A percentile compares a stretch with the other conserved stretches of the same genome.
Evolutionary conservation across 2,113 vertebrate genomes (phyloP).

Genomic region (Octodon degus): DNA sequence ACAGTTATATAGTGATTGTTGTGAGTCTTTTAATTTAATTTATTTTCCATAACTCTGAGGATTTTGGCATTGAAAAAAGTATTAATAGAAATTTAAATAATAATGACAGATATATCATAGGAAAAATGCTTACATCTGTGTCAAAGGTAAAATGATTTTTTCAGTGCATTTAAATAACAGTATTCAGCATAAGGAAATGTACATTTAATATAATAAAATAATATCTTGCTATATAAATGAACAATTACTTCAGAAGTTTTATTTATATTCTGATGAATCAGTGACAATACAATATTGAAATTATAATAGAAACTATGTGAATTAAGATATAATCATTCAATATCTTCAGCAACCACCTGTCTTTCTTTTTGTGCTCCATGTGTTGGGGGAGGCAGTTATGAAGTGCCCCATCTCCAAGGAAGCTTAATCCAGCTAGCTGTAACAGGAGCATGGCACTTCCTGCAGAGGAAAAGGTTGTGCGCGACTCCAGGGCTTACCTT

Average conservation of each 20-base stretch:
- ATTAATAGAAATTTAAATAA: background rate
- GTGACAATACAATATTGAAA: background rate
- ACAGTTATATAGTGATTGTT: background rate
- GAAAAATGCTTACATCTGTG: background rate
- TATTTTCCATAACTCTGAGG: background rate
- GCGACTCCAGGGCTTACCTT: slow-evolving; percentile 39
- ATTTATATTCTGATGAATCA: background rate
- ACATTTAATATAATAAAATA: background rate
- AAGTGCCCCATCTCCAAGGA: background rate
- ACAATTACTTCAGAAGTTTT: background rate
- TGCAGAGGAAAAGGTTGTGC: background rate
- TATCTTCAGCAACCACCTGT: background rate
- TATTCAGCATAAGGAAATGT: background rate
- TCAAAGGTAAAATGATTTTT: background rate
- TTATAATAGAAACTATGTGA: background rate
- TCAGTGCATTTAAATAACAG: background rate
- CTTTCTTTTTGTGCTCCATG: background rate
- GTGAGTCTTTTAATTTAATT: background rate
- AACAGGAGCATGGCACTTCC: background rate
- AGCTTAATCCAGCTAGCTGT: slow-evolving; percentile 24
- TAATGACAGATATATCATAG: background rate
- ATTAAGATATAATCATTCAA: background rate
- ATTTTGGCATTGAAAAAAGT: background rate
- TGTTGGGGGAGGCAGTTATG: background rate
- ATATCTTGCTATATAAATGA: background rate